Conservation (phyloP, 2,113 vertebrate species). For the Muscicapa adusta region DNA sequence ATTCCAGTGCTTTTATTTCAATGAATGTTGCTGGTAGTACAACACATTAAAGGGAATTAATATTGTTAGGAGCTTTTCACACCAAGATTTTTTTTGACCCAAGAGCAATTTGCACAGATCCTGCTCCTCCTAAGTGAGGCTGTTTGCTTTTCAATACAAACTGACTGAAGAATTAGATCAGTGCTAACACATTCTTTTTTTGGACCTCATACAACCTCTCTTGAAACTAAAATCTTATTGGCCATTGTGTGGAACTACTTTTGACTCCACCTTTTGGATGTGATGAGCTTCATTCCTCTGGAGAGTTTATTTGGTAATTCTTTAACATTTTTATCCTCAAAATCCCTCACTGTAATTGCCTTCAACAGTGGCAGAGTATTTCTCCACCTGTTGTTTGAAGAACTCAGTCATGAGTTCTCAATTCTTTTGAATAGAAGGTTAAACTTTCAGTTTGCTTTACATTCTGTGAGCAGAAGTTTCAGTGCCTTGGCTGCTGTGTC, state of each 20-base stretch:
- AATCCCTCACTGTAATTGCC: neutral
- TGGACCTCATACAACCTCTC: neutral
- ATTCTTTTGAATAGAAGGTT: neutral
- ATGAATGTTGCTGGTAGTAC: neutral
- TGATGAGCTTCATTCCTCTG: neutral
- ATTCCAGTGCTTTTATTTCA: slow-evolving; percentile 4
- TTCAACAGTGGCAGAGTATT: neutral
- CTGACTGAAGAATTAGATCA: neutral
- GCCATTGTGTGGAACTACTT: neutral
- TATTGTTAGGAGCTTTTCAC: neutral
- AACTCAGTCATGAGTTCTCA: neutral
- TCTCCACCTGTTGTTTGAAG: neutral
- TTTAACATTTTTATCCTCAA: neutral
- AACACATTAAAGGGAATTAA: slow-evolving; percentile 15
- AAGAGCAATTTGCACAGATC: neutral
- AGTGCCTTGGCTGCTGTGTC: neutral
- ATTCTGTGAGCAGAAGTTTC: neutral
- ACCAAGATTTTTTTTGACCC: neutral
- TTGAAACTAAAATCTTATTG: neutral
- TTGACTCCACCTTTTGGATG: neutral
- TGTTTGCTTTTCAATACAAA: neutral
- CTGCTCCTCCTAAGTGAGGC: neutral
- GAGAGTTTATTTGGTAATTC: neutral
- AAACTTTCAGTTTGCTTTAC: neutral
- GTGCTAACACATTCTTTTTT: neutral